These are phyloP conservation scores for Burhinus bistriatus DNA, from an alignment of 2,113 vertebrate genomes.

Conservation along the genomic window DNA sequence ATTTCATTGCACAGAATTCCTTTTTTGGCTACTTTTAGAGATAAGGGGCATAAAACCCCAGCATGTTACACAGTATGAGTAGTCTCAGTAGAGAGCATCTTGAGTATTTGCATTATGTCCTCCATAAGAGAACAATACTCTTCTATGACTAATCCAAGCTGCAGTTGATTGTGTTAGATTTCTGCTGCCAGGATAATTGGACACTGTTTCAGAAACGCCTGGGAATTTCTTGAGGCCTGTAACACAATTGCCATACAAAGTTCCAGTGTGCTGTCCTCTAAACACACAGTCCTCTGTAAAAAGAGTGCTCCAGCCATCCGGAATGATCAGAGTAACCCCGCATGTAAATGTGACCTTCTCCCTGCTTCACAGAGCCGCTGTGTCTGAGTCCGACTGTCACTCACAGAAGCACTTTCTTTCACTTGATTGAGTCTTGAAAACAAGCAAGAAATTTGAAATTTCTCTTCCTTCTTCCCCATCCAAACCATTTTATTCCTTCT, in stretches of 20 bases:
- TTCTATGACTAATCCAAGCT: conserved; percentile 34
- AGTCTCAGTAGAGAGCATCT: neutral
- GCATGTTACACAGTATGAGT: neutral
- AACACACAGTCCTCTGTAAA: conserved; percentile 54
- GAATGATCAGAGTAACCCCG: conserved; percentile 60
- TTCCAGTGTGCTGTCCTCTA: conserved; percentile 55
- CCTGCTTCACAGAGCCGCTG: conserved; percentile 46
- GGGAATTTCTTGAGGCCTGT: conserved; percentile 46
- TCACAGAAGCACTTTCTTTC: conserved; percentile 54
- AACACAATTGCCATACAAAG: conserved; percentile 50
- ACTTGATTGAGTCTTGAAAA: conserved; percentile 20
- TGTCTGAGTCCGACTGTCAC: conserved; percentile 44
- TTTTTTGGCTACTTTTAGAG: neutral
- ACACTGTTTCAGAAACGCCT: conserved; percentile 42
- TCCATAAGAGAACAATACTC: conserved; percentile 21
- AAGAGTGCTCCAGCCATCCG: conserved; percentile 52
- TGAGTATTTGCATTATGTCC: conserved; percentile 24
- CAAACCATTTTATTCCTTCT: neutral
- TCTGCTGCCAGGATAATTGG: conserved; percentile 37
- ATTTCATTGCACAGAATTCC: neutral
- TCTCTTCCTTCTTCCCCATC: neutral
- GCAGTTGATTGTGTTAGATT: conserved; percentile 40
- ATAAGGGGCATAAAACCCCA: neutral
- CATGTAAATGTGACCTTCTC: conserved; percentile 68
- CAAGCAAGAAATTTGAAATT: conserved; percentile 27